Percentiles rank a stretch among this genome's conserved stretches.
phyloP scores from a whole-genome alignment of 2,888 invertebrate species.

The Pollenia amentaria region DNA sequence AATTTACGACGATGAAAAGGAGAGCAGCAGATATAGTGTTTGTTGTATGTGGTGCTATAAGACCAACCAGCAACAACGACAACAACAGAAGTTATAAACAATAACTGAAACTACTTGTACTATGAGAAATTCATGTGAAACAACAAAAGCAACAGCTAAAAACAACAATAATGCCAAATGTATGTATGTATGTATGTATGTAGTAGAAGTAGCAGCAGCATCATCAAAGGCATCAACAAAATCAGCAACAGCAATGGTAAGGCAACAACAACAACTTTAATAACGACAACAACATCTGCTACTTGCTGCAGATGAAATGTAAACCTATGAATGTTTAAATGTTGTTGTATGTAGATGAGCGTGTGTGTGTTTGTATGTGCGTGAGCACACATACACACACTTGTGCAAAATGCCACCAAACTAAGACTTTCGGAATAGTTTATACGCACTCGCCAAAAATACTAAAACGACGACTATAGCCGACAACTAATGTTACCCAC shows the following conservation, averaged over 20 bases:
- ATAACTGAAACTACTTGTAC: slow-evolving; percentile 69
- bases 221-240: slow-evolving; percentile 50
- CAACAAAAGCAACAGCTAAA: slow-evolving; percentile 38
- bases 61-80: slow-evolving; percentile 46
- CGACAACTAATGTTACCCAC: slow-evolving; percentile 61
- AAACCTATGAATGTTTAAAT: slow-evolving; percentile 59
- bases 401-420: slow-evolving; percentile 46
- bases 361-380: slow-evolving; percentile 25
- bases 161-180: slow-evolving; percentile 20
- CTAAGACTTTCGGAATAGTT: slow-evolving; percentile 63
- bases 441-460: slow-evolving; percentile 72
- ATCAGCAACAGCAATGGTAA: slow-evolving; percentile 47
- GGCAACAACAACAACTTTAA: slow-evolving; percentile 12
- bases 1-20: slow-evolving; percentile 51
- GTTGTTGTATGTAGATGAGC: slow-evolving; percentile 27
- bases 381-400: not conserved
- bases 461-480: slow-evolving; percentile 45
- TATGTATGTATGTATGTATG: not conserved
- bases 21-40: slow-evolving; percentile 58
- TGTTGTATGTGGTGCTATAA: slow-evolving; percentile 39
- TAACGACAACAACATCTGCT: slow-evolving; percentile 33
- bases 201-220: slow-evolving; percentile 50
- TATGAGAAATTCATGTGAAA: slow-evolving; percentile 71
- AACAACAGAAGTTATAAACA: slow-evolving; percentile 70
- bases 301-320: slow-evolving; percentile 70